Percentiles rank a stretch among this genome's conserved stretches.
Evolutionary conservation across 2,113 vertebrate genomes (phyloP).

Genomic region (Mustelus asterias): DNA sequence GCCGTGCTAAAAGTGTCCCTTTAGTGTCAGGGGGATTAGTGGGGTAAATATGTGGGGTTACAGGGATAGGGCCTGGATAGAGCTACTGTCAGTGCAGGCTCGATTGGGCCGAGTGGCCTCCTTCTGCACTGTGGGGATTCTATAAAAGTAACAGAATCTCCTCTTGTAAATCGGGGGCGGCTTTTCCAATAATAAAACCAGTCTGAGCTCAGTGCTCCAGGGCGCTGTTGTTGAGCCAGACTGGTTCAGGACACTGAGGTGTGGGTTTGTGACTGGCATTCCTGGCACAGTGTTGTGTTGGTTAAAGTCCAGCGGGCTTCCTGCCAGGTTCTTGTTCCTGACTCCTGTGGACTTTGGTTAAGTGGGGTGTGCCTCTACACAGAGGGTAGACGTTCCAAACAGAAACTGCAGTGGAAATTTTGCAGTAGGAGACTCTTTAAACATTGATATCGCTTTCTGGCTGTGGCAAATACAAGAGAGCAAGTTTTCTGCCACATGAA

Average conservation of each 20-base stretch:
- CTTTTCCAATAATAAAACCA: neutral
- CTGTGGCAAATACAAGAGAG: neutral
- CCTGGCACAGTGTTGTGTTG: no score
- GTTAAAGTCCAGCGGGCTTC: no score
- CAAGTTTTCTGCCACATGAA: neutral
- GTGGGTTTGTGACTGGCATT: neutral
- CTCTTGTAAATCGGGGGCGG: neutral
- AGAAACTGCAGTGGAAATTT: neutral
- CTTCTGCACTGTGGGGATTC: no score
- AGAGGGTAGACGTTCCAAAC: neutral
- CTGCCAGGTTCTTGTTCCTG: neutral
- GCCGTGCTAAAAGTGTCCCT: no score
- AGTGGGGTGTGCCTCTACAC: neutral
- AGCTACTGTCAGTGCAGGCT: no score
- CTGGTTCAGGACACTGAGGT: neutral
- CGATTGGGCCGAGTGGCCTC: no score
- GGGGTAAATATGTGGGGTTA: no score
- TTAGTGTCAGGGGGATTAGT: no score
- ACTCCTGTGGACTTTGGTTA: neutral
- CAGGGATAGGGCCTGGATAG: no score
- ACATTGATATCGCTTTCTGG: neutral
- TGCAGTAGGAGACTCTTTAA: neutral
- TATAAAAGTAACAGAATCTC: neutral
- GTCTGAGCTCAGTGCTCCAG: neutral
- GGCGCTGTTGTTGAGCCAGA: neutral